Evolutionary conservation across 1,140 invertebrate genomes (phyloP), one percentile per base, ranked within the genome.

Genomic region (Coptotermes formosanus): DNA sequence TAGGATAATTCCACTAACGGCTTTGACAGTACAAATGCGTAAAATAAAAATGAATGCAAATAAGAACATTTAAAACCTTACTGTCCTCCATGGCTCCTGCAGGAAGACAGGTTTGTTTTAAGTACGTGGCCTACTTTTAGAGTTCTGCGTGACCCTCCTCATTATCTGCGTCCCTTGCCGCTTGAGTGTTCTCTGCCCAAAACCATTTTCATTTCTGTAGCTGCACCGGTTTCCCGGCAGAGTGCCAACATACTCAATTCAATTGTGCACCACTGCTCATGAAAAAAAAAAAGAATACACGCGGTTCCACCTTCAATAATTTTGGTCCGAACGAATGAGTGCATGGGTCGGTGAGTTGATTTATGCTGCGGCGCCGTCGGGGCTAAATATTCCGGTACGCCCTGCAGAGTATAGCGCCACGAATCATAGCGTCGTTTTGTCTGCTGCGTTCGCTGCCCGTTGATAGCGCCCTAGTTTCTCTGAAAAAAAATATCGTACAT

Each of bases 311-410:
- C 64, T 75, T 75, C 64, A 75, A 75, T 75, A 75, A 75, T 75
- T 75, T 75, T 75, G 64, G 64, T 75, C 64, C 4, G 64, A 75
- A 75, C 64, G 64, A 75, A 75, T 25, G 64, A 75, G n/a, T 75
- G 64, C 25, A 75, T 30, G 25, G 64, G 64, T 75, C 64, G 64
- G 64, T 30, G 64, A 75, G 64, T 75, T 75, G 64, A 75, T 75
- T 75, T 75, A 75, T 75, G 14, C 64, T 14, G 6, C n/a, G 64
- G n/a, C 25, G 64, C 14, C 64, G 64, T 30, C 64, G n/a, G 64
- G 64, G 64, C 64, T 75, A 30, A 75, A 75, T 75, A 75, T 75
- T 75, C 25, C 64, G 25, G 64, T 75, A 9, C n/a, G 64, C 25
- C 25, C 64, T 75, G n/a, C 64, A 75, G 64, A 30, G 64, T 30